Evolutionary conservation across 2,888 invertebrate genomes (phyloP).

Genomic region (Hermodice carunculata): DNA sequence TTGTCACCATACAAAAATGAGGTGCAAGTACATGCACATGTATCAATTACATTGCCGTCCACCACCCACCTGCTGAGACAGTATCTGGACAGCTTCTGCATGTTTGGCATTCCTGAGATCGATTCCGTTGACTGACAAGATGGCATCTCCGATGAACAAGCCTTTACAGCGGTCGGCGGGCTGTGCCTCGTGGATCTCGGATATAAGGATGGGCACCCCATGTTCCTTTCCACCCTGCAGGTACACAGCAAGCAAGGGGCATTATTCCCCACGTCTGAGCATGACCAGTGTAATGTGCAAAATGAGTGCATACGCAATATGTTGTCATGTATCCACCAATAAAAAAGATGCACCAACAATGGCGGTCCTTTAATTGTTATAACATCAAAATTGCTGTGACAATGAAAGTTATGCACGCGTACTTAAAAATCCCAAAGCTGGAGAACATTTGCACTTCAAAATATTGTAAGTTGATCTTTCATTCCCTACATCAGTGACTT

Average conservation of each 20-base stretch:
- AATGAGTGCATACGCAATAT: no score
- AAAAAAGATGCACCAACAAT: no score
- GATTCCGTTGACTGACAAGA: constrained; percentile 83
- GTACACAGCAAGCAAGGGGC: neutral
- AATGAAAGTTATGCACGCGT: no score
- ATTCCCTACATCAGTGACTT: no score
- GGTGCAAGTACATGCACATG: neutral
- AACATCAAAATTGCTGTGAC: no score
- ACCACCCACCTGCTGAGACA: constrained; percentile 79
- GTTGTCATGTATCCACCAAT: no score
- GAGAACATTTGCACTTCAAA: no score
- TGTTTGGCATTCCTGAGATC: constrained; percentile 85
- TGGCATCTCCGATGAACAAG: constrained; percentile 87
- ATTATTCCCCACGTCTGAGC: no score
- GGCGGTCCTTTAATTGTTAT: no score
- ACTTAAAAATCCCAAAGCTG: no score
- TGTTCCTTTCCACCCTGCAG: constrained; percentile 86
- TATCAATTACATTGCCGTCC: neutral
- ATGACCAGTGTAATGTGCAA: no score
- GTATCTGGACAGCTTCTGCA: constrained; percentile 83
- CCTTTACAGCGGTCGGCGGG: constrained; percentile 82
- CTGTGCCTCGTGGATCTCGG: constrained; percentile 83
- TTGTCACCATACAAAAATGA: neutral
- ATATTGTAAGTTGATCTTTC: no score
- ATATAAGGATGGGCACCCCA: constrained; percentile 87